These are phyloP conservation scores for Pinna nobilis DNA, from an alignment of 1,140 invertebrate genomes.

Conservation along the genomic window DNA sequence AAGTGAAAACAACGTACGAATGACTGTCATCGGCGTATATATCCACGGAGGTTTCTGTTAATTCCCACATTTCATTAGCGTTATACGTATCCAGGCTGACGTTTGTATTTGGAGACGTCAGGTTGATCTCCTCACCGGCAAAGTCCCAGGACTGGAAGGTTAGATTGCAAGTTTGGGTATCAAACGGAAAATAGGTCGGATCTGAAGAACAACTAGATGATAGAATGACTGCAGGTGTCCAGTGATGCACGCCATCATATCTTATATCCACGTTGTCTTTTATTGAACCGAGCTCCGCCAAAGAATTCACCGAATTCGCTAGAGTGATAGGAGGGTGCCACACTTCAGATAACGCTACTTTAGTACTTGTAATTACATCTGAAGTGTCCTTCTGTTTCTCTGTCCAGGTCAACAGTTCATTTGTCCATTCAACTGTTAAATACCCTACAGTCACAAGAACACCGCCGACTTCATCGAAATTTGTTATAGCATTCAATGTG, in stretches of 20 bases:
- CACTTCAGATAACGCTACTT: conserved; percentile 24
- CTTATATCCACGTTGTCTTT: conserved; percentile 14
- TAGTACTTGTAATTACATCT: conserved; percentile 11
- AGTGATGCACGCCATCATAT: conserved; percentile 8
- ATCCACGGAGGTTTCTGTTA: conserved; percentile 3
- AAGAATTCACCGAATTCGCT: conserved; percentile 22
- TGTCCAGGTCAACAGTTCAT: conserved; percentile 18
- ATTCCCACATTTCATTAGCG: conserved; percentile 23
- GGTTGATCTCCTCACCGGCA: background rate
- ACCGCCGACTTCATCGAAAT: conserved; percentile 31
- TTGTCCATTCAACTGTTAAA: conserved; percentile 27
- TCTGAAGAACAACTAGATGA: conserved; percentile 28
- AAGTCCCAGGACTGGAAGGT: conserved; percentile 26
- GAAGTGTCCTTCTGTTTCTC: conserved; percentile 26
- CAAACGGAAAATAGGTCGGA: conserved; percentile 31
- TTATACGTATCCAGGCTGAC: conserved; percentile 13
- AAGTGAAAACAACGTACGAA: conserved; percentile 24
- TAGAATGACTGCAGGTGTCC: conserved; percentile 35
- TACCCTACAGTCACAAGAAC: conserved; percentile 21
- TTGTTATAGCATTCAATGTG: conserved; percentile 23
- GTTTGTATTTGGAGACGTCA: background rate
- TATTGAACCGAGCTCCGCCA: conserved; percentile 19
- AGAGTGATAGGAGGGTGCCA: conserved; percentile 37
- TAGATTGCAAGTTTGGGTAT: conserved; percentile 34
- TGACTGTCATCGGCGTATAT: background rate